Evolutionary conservation across 2,797 vertebrate genomes (phyloP).

Genomic region (Leptatherina wallacei): DNA sequence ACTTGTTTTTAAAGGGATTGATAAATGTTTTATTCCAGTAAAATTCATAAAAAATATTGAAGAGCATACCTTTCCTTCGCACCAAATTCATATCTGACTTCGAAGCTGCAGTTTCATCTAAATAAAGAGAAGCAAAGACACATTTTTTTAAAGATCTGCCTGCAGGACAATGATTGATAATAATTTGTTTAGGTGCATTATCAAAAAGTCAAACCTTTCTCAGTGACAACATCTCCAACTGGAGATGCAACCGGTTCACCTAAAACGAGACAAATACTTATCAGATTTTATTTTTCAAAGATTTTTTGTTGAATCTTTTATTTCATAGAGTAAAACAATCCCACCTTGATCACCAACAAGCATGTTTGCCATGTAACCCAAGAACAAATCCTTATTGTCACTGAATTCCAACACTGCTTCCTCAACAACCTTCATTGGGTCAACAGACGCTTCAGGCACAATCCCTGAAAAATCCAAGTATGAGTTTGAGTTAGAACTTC

Average conservation of each 20-base stretch:
- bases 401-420: constrained; percentile 77
- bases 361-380: constrained; percentile 80
- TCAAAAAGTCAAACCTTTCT: constrained; percentile 63
- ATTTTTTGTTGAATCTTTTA: background rate
- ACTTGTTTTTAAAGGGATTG: background rate
- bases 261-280: constrained; percentile 28
- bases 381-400: constrained; percentile 78
- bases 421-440: constrained; percentile 80
- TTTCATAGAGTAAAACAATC: background rate
- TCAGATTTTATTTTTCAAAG: background rate
- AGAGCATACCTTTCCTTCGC: constrained; percentile 75
- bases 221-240: constrained; percentile 54
- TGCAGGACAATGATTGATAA: background rate
- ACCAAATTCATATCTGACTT: constrained; percentile 63
- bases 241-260: constrained; percentile 52
- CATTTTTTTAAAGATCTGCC: background rate
- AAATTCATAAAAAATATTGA: background rate
- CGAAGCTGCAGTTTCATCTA: constrained; percentile 57
- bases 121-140: constrained; percentile 30
- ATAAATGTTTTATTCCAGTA: background rate
- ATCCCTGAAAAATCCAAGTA: constrained; percentile 59
- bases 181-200: background rate
- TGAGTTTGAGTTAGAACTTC: background rate
- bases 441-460: constrained; percentile 73
- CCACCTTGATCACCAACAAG: constrained; percentile 78